Base-by-base conservation (phyloP, 2,888 invertebrate species). In the Tupiocoris notatus region DNA sequence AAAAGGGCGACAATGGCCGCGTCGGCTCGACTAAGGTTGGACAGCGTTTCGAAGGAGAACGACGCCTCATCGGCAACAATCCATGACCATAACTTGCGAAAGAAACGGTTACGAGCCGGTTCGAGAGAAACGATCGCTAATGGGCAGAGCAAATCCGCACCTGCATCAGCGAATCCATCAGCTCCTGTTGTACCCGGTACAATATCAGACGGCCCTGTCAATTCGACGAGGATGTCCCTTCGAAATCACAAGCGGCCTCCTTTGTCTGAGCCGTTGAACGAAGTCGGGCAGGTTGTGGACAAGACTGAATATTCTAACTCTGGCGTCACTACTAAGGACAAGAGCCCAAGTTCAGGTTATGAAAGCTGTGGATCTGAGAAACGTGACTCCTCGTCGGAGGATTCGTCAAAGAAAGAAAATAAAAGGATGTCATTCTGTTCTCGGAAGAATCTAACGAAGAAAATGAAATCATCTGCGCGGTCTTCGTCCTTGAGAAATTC, bases 181-280 rank as follows among this genome's bases (percentile, higher is more conserved):
- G 39, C 39, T 12, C n/a, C n/a, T n/a, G n/a, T n/a, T n/a, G n/a
- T n/a, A n/a, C n/a, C n/a, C n/a, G n/a, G n/a, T n/a, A 61, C 25
- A 2, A 23, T 23, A 58, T 70, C 59, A 23, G 75, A 67, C 20
- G 56, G 61, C 7, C 59, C 74, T n/a, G 64, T 64, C n/a, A 58
- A 12, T 7, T 25, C 77, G 79, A 82, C 85, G 79, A 88, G 89
- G 66, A 89, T 89, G 81, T 88, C 87, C 67, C 84, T 89, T 81
- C 85, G 89, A 80, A 89, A 87, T 84, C 89, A 89, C 82, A 73
- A 73, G 20, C 24, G 61, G 54, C 84, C 39, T 39, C 86, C 87
- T 79, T 85, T 89, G 62, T 82, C 80, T 63, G 83, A 83, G 78
- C 80, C 81, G 21, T 54, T 71, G 54, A 67, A 77, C 59, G 80